These are phyloP conservation scores for Actinia equina DNA, from an alignment of 64 coral and sea anemone genomes.

Conservation along the genomic window DNA sequence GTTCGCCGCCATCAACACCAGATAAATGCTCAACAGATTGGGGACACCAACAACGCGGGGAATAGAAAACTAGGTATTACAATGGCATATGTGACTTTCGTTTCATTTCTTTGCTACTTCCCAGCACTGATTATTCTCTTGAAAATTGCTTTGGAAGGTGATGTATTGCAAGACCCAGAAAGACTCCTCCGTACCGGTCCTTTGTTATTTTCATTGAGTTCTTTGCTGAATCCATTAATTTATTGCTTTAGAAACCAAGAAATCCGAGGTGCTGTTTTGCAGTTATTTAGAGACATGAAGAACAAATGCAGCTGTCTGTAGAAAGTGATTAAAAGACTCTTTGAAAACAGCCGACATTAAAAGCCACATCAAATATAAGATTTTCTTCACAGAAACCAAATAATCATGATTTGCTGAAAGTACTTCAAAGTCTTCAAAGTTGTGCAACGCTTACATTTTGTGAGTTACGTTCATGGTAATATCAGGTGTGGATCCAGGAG, in stretches of 20 bases:
- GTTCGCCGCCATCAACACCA: conserved; percentile 10
- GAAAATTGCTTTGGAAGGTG: neutral
- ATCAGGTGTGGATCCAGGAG: too few relatives aligned
- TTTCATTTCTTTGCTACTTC: neutral
- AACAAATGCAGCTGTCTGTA: neutral
- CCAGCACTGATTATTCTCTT: neutral
- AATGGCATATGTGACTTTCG: neutral
- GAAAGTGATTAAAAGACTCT: too few relatives aligned
- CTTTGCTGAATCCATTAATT: neutral
- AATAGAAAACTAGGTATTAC: neutral
- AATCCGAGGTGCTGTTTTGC: neutral
- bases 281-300: neutral
- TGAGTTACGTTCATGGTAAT: too few relatives aligned
- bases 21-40: neutral
- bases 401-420: too few relatives aligned
- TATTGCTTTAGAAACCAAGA: neutral
- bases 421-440: too few relatives aligned
- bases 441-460: too few relatives aligned
- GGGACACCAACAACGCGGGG: neutral
- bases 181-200: neutral
- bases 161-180: neutral
- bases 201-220: neutral
- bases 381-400: too few relatives aligned
- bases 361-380: too few relatives aligned
- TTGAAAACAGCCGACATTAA: too few relatives aligned